Evolutionary conservation across 1,140 invertebrate species (phyloP).

Genomic region (Cydia splendana): DNA sequence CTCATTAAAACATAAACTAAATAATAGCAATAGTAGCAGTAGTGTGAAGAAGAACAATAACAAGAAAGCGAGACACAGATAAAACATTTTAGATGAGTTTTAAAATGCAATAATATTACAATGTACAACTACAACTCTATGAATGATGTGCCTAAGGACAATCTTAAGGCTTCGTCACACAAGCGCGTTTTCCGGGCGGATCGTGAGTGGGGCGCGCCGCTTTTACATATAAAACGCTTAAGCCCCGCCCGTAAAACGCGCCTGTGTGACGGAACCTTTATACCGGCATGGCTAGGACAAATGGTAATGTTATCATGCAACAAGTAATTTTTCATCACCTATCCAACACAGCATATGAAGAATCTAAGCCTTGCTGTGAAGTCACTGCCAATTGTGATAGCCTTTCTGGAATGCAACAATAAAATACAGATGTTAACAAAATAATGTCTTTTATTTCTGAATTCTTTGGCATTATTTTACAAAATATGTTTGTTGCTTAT

Average conservation of each 20-base stretch:
- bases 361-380: background rate
- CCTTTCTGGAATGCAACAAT: conserved; percentile 20
- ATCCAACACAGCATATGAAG: background rate
- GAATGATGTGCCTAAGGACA: conserved; percentile 29
- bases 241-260: too few relatives aligned
- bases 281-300: conserved; percentile 1
- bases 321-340: background rate
- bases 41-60: conserved; percentile 85
- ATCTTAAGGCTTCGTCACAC: too few relatives aligned
- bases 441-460: conserved; percentile 32
- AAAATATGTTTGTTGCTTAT: conserved; percentile 14
- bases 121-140: conserved; percentile 30
- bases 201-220: too few relatives aligned
- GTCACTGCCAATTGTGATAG: conserved; percentile 13
- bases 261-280: too few relatives aligned
- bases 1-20: conserved; percentile 81
- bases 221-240: too few relatives aligned
- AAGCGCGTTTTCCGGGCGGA: too few relatives aligned
- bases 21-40: conserved; percentile 75
- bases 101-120: conserved; percentile 25
- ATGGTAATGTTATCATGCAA: background rate
- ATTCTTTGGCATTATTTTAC: conserved; percentile 24
- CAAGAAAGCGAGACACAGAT: conserved; percentile 86
- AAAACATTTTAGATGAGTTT: conserved; percentile 51
- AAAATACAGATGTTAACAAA: conserved; percentile 28